Evolutionary conservation across 2,113 vertebrate genomes (phyloP), one percentile per base, ranked within the genome.

Genomic region (Labeo rohita): DNA sequence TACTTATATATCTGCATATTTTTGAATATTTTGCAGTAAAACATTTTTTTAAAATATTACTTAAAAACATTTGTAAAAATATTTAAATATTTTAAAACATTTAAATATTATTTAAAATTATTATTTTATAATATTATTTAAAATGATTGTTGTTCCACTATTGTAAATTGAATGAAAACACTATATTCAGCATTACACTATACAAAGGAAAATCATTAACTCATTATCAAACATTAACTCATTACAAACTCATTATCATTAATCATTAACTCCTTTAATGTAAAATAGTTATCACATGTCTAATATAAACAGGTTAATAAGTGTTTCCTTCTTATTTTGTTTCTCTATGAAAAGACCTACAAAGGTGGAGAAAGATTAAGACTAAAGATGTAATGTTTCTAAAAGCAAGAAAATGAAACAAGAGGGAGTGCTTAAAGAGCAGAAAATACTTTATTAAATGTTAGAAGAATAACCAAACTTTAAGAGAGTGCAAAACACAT

Each of bases 361-460:
- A 70, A 70, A 70, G 68, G 10, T 18, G 65, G 8, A 43, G 8
- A 43, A 43, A 21, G 16, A 72, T 10, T 6, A n/a, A 70, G 18
- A 45, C 36, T 18, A 39, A 45, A 21, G 65, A 68, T 39, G 12
- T 36, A 80, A 85, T 45, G 21, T 72, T 72, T 2, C 0, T 72
- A 70, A 66, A 36, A 81, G 68, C 82, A 61, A 39, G 81, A 77
- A 78, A 73, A 68, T 66, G 83, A 86, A 52, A 59, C 50, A 45
- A 87, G 15, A 54, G 5, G 83, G 82, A 84, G 82, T 86, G 80
- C 86, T 52, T 15, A 80, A 80, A 80, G 45, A 34, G 63, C 23
- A 34, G 15, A 47, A 82, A 50, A 43, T 4, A 63, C 4, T 12
- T 61, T 61, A 80, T 63, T 80, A 13, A 12, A 45, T 56, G 8